Base-by-base conservation (phyloP, 1,140 invertebrate genomes). In the Zeugodacus cucurbitae region DNA sequence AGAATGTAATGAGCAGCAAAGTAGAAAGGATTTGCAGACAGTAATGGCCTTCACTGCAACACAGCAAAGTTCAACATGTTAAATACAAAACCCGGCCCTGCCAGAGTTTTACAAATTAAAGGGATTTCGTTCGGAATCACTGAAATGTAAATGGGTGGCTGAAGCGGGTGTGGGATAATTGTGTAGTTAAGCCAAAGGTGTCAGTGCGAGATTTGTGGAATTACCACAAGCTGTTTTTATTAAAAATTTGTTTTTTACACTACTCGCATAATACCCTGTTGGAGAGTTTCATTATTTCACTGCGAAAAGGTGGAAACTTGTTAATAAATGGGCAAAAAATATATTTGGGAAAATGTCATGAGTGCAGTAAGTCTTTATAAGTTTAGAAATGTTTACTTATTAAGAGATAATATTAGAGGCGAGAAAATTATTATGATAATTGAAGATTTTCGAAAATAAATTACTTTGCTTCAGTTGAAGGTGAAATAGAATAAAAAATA, bases 191-290 rank as follows among this genome's bases (percentile, higher is more conserved):
- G 67, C 20, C 67, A n/a, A 41, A 37, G 67, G 67, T 20, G 34
- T 67, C 29, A 67, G 64, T 37, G 20, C 32, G 22, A 32, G 67
- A 74, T 74, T 37, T 37, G 67, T 41, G 14, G 67, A 20, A 74
- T 74, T 74, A 74, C 67, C 67, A 32, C 67, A 74, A 74, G 34
- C 17, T 74, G 34, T 74, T 74, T 74, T 74, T 34, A 74, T 74
- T 37, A 74, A 34, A 74, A 67, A 32, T 41, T 74, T n/a, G 17
- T 67, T 67, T 67, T 32, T 67, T 14, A 5, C 29, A 67, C 0
- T 67, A 7, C 14, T 14, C 8, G 62, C 62, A 34, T 32, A 67
- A 29, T 8, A 67, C 26, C 6, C 6, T 67, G 22, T 67, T 34
- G 62, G 62, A 67, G 3, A 32, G 62, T 67, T 67, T 67, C 17